A percentile compares a stretch with the other conserved stretches of the same genome.
Evolutionary conservation across 2,113 vertebrate genomes (phyloP).

Genomic region (Hippocampus abdominalis): DNA sequence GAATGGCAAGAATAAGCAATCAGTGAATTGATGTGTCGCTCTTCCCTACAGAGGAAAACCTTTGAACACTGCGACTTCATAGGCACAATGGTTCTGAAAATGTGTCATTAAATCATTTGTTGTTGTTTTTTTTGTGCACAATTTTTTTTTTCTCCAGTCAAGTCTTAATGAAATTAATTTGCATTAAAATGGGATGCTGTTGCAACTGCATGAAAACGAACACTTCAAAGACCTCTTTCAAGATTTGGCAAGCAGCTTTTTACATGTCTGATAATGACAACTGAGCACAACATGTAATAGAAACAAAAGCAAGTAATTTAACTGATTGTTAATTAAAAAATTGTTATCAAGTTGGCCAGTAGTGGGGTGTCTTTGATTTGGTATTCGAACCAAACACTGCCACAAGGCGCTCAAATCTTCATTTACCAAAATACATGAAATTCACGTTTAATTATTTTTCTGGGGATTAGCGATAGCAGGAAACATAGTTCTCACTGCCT

Average conservation of each 20-base stretch:
- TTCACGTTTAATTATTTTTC: conserved; percentile 35
- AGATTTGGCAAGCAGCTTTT: conserved; percentile 17
- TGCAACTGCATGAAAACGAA: conserved; percentile 27
- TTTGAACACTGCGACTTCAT: conserved; percentile 12
- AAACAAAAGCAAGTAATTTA: conserved; percentile 32
- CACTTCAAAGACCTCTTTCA: conserved; percentile 37
- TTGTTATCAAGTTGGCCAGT: conserved; percentile 3
- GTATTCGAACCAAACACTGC: conserved; percentile 39
- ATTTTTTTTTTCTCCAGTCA: conserved; percentile 20
- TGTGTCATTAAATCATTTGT: conserved; percentile 28
- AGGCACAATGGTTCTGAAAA: conserved; percentile 22
- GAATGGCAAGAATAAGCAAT: conserved; percentile 23
- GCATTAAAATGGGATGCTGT: conserved; percentile 28
- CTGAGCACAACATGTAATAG: conserved; percentile 16
- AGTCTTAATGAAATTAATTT: conserved; percentile 40
- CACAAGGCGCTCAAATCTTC: conserved; percentile 23
- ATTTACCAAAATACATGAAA: conserved; percentile 29
- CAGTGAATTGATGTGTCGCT: conserved; percentile 23
- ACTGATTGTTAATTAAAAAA: conserved; percentile 39
- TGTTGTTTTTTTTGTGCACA: conserved; percentile 27
- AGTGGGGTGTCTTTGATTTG: conserved; percentile 21
- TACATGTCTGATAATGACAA: conserved; percentile 25
- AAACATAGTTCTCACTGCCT: conserved; percentile 27
- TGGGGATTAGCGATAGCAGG: not conserved
- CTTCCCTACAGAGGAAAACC: conserved; percentile 17